Percentiles rank a stretch among this genome's conserved stretches.
Conservation (phyloP, 1,140 invertebrate genomes). For the Drosophila funebris region DNA sequence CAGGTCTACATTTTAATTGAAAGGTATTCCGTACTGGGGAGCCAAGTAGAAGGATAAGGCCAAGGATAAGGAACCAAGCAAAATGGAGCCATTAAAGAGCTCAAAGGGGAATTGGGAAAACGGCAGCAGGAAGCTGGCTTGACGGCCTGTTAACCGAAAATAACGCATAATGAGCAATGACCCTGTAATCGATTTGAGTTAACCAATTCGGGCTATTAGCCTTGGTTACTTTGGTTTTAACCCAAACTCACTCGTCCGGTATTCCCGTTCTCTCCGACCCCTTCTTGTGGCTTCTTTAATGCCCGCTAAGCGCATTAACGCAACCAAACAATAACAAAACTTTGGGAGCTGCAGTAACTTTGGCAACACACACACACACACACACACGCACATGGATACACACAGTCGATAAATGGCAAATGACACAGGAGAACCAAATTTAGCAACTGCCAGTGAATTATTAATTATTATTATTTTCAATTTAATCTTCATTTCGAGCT, state of each 20-base stretch:
- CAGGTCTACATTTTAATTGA: conserved; percentile 54
- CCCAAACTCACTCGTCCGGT: neutral
- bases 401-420: too few relatives aligned
- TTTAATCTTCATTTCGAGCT: too few relatives aligned
- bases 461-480: too few relatives aligned
- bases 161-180: conserved; percentile 62
- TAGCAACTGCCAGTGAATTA: too few relatives aligned
- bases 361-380: neutral
- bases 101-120: conserved; percentile 18
- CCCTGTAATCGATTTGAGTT: conserved; percentile 38
- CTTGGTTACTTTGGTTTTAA: conserved; percentile 4
- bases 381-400: neutral
- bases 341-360: conserved; percentile 5
- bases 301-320: conserved; percentile 38
- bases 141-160: neutral
- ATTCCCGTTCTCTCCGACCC: too few relatives aligned
- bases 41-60: neutral
- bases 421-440: too few relatives aligned
- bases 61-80: too few relatives aligned
- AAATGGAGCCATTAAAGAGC: conserved; percentile 40
- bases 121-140: conserved; percentile 2
- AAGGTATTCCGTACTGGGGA: conserved; percentile 16
- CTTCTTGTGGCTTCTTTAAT: conserved; percentile 14
- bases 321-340: conserved; percentile 8
- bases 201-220: conserved; percentile 36